These are phyloP conservation scores for Gari tellinella DNA, from an alignment of 2,888 invertebrate genomes.

Conservation along the genomic window DNA sequence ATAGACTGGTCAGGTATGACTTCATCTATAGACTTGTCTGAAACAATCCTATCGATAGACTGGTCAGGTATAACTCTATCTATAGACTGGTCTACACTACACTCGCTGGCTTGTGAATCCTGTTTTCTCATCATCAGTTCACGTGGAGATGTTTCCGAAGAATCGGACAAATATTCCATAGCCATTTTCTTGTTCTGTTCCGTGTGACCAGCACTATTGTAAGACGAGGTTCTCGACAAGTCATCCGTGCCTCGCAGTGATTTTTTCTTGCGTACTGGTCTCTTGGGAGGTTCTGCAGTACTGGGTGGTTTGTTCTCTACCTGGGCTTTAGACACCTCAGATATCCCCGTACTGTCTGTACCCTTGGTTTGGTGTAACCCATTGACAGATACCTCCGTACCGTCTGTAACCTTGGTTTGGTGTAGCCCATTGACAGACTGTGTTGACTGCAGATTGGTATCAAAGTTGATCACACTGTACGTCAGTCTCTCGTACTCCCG, in stretches of 20 bases:
- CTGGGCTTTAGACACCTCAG: too few species aligned
- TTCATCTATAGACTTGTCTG: too few species aligned
- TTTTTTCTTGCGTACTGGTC: constrained; percentile 54
- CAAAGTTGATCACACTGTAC: constrained; percentile 51
- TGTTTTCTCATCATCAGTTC: not conserved
- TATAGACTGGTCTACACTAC: too few species aligned
- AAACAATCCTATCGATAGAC: too few species aligned
- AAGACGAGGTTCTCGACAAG: not conserved
- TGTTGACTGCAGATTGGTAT: constrained; percentile 7
- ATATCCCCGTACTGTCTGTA: too few species aligned
- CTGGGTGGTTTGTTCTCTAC: too few species aligned
- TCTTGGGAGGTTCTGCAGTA: constrained; percentile 33
- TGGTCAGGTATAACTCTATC: too few species aligned
- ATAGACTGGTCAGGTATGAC: too few species aligned
- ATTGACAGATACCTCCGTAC: too few species aligned
- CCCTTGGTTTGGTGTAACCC: too few species aligned
- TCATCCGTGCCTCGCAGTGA: constrained; percentile 31
- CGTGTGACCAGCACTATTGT: not conserved
- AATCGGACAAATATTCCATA: constrained; percentile 59
- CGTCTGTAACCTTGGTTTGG: too few species aligned
- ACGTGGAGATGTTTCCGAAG: constrained; percentile 52
- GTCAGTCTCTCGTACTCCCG: constrained; percentile 42
- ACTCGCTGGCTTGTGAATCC: too few species aligned
- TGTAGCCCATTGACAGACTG: not conserved
- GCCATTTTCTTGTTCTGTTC: constrained; percentile 22